Evolutionary conservation across 2,113 vertebrate species (phyloP).

Genomic region (Mesocricetus auratus): DNA sequence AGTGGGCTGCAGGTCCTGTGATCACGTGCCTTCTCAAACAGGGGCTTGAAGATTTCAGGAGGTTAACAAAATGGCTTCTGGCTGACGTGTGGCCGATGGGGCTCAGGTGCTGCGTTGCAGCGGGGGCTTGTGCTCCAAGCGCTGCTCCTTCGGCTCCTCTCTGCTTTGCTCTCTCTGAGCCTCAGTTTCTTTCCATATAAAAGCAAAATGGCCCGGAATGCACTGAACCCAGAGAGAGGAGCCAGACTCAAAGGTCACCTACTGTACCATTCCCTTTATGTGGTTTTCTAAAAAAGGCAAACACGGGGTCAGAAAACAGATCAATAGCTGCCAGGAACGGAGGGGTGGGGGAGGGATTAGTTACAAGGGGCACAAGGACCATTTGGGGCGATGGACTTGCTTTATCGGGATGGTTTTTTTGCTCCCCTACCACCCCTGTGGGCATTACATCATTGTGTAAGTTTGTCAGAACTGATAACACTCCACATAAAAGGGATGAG

Average conservation of each 20-base stretch:
- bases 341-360: neutral
- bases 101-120: neutral
- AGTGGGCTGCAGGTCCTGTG: neutral
- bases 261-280: neutral
- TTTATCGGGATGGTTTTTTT: neutral
- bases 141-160: neutral
- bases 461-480: conserved; percentile 24
- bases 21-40: neutral
- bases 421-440: neutral
- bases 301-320: conserved; percentile 33
- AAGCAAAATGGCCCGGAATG: neutral
- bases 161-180: neutral
- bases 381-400: neutral
- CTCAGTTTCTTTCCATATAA: conserved; percentile 37
- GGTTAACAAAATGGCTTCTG: neutral
- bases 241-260: neutral
- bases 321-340: neutral
- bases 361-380: neutral
- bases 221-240: conserved; percentile 21
- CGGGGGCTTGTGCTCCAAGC: neutral
- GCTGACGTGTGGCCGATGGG: neutral
- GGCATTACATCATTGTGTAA: neutral
- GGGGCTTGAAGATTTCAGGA: neutral
- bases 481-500: neutral
- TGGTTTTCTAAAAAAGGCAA: conserved; percentile 43